Percentiles rank a stretch among this genome's conserved stretches.
These are phyloP conservation scores for Apodemia hepburni DNA, from an alignment of 2,888 invertebrate species.

Conservation along the genomic window DNA sequence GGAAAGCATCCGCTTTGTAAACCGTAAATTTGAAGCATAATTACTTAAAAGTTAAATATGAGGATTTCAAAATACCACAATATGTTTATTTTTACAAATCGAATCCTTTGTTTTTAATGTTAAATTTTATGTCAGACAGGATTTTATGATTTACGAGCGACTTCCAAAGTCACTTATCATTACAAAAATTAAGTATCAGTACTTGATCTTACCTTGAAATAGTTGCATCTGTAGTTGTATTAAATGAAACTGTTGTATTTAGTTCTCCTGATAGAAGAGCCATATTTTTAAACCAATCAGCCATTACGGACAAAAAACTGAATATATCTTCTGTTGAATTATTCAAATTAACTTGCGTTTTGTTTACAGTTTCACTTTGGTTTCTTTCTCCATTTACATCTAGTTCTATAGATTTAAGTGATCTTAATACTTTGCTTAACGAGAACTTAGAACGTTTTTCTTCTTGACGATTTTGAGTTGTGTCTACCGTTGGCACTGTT, in stretches of 20 bases:
- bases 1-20: too few species aligned
- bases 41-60: too few species aligned
- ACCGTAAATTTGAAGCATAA: too few species aligned
- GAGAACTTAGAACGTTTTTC: conserved; percentile 8
- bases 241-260: conserved; percentile 16
- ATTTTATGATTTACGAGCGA: too few species aligned
- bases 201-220: not conserved
- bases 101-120: too few species aligned
- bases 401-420: conserved; percentile 25
- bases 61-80: too few species aligned
- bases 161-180: too few species aligned
- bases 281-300: conserved; percentile 47
- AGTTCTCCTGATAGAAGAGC: conserved; percentile 35
- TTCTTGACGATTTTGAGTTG: conserved; percentile 10
- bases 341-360: not conserved
- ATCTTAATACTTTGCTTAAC: conserved; percentile 22
- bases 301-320: conserved; percentile 42
- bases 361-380: not conserved
- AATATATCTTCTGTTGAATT: conserved; percentile 25
- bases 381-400: not conserved
- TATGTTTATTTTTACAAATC: too few species aligned
- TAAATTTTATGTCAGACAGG: too few species aligned
- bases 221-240: not conserved
- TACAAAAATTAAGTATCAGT: too few species aligned
- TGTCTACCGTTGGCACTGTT: not conserved